A percentile compares a stretch with the other conserved stretches of the same genome.
phyloP scores from a whole-genome alignment of 2,797 vertebrate species.

The Peromyscus eremicus region DNA sequence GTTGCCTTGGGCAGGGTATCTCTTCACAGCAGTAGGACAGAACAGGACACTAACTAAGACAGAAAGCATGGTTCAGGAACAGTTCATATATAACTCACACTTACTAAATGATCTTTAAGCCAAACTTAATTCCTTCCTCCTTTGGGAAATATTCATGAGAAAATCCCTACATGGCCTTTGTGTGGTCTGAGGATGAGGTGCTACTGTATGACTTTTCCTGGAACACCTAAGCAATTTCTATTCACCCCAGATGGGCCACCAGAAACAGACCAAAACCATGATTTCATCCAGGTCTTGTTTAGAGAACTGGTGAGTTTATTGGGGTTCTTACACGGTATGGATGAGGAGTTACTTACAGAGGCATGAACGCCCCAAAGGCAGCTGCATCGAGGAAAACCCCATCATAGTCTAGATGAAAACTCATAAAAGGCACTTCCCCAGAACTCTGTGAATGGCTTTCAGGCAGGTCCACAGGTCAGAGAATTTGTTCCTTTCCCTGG shows the following conservation, averaged over 20 bases:
- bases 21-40: not conserved
- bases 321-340: not conserved
- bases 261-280: not conserved
- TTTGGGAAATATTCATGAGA: not conserved
- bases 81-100: not conserved
- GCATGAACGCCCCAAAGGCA: not conserved
- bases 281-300: not conserved
- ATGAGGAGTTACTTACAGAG: not conserved
- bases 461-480: not conserved
- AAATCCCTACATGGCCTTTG: not conserved
- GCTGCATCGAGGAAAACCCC: not conserved
- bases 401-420: not conserved
- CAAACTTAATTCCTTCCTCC: not conserved
- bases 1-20: not conserved
- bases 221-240: not conserved
- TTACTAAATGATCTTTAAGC: not conserved
- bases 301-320: not conserved
- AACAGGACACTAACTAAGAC: not conserved
- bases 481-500: not conserved
- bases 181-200: not conserved
- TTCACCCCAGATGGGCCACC: not conserved
- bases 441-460: not conserved
- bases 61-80: not conserved
- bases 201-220: not conserved
- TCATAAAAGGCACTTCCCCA: not conserved